Conservation (phyloP, 2,888 invertebrate genomes). For the Thera britannica region DNA sequence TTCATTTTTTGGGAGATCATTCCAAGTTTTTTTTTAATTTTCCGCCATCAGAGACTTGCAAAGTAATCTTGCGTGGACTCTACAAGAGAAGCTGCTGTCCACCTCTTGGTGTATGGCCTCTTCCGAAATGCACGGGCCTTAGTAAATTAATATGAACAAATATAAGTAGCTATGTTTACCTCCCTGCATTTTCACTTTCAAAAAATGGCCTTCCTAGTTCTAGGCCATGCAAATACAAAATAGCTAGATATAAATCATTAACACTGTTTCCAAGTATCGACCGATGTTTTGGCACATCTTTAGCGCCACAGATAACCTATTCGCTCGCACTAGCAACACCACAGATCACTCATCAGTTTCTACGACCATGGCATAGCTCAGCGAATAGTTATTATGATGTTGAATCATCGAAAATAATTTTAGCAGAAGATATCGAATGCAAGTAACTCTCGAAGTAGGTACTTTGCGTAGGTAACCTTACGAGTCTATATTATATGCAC, state of each 20-base stretch:
- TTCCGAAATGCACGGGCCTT: no score
- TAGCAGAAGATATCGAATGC: slow-evolving; percentile 13
- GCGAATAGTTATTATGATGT: slow-evolving; percentile 3
- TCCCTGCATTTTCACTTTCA: no score
- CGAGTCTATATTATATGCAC: no score
- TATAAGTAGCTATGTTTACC: no score
- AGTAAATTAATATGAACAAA: no score
- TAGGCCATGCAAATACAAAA: slow-evolving; percentile 7
- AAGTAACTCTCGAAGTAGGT: not conserved
- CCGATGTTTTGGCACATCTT: slow-evolving; percentile 30
- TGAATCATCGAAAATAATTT: slow-evolving; percentile 28
- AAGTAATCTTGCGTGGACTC: no score
- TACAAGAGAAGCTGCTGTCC: no score
- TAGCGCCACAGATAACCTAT: slow-evolving; percentile 24
- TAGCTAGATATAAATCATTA: slow-evolving; percentile 5
- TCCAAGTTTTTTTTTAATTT: no score
- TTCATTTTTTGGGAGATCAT: no score
- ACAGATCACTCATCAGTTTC: slow-evolving; percentile 9
- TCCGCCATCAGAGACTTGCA: no score
- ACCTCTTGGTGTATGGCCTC: no score
- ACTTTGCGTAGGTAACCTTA: slow-evolving; percentile 6
- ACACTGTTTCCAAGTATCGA: slow-evolving; percentile 22
- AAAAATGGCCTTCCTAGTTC: not conserved
- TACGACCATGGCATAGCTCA: slow-evolving; percentile 1
- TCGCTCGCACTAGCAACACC: not conserved